phyloP scores from a whole-genome alignment of 2,113 vertebrate genomes.

The Mustelus asterias region DNA sequence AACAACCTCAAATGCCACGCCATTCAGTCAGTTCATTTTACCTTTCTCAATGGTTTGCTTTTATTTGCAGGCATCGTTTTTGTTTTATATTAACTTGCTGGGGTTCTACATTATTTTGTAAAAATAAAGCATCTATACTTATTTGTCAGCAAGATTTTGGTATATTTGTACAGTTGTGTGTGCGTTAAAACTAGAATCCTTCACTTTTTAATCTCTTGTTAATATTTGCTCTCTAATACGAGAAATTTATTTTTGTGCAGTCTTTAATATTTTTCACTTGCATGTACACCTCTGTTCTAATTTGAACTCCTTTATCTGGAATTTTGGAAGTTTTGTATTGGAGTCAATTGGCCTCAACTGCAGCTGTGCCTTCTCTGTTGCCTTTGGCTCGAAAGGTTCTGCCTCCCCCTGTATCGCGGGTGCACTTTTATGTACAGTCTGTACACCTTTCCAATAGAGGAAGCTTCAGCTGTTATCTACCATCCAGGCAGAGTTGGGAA shows the following conservation, averaged over 20 bases:
- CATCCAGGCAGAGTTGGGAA: slow-evolving; percentile 24
- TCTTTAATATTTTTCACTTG: background rate
- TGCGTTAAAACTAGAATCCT: background rate
- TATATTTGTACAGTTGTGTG: background rate
- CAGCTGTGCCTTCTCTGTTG: background rate
- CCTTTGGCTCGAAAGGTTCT: background rate
- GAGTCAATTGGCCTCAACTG: background rate
- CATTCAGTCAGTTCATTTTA: background rate
- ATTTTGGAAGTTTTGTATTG: background rate
- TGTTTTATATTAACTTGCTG: background rate
- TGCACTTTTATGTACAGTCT: background rate
- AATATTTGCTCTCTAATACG: background rate
- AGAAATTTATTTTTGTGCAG: background rate
- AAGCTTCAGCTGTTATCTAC: background rate
- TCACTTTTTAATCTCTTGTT: background rate
- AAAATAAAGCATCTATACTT: background rate
- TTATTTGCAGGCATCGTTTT: background rate
- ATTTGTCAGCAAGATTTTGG: background rate
- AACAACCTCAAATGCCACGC: background rate
- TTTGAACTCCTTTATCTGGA: background rate
- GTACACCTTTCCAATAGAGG: background rate
- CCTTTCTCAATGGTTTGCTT: background rate
- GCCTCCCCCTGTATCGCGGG: background rate
- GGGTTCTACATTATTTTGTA: background rate
- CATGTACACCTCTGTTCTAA: background rate